Evolutionary conservation across 2,797 vertebrate genomes (phyloP).

Genomic region (Hipposideros larvatus): DNA sequence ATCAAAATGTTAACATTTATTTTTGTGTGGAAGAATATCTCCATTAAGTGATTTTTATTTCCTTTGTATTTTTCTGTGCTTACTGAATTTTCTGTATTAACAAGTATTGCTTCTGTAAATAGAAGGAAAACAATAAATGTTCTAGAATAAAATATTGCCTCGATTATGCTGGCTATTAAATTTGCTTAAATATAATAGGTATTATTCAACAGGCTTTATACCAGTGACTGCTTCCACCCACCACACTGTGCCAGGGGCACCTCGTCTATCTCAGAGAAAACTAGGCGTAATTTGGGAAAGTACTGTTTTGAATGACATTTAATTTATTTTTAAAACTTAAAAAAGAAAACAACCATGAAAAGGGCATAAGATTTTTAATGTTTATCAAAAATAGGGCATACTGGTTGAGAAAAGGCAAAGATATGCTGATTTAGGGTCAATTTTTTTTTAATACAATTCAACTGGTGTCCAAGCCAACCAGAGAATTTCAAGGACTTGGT

Average conservation of each 20-base stretch:
- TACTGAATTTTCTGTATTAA: background rate
- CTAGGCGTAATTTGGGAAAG: background rate
- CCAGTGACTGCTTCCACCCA: background rate
- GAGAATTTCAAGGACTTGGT: background rate
- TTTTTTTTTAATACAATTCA: background rate
- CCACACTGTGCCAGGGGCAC: accelerated
- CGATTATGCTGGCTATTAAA: background rate
- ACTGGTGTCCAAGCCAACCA: background rate
- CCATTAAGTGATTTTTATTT: background rate
- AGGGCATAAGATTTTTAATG: background rate
- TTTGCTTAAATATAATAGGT: background rate
- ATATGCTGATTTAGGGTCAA: background rate
- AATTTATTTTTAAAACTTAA: constrained; percentile 44
- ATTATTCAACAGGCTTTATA: background rate
- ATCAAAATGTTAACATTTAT: background rate
- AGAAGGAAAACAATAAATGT: background rate
- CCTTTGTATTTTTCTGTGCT: background rate
- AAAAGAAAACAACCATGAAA: background rate
- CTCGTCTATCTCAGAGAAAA: background rate
- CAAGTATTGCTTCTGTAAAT: background rate
- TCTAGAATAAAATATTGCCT: background rate
- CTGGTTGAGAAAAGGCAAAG: background rate
- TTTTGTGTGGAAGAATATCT: background rate
- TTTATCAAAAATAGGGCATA: background rate
- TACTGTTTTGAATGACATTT: background rate